Evolutionary conservation across 1,140 invertebrate genomes (phyloP).

Genomic region (Cydia strobilella): DNA sequence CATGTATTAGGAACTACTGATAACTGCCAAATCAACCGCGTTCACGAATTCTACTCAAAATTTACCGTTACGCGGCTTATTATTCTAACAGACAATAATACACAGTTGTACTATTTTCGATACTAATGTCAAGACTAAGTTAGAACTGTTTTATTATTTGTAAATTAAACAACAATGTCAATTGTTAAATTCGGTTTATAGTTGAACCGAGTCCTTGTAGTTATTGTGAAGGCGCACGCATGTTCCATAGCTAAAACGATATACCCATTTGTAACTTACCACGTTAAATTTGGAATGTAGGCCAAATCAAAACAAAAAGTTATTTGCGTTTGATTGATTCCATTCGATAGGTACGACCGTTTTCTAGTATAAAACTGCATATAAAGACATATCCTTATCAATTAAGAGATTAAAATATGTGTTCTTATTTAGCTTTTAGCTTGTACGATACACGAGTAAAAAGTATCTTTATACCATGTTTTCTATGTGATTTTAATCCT

Average conservation of each 20-base stretch:
- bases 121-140: conserved; percentile 30
- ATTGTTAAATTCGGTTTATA: conserved; percentile 32
- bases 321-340: neutral
- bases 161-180: conserved; percentile 29
- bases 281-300: neutral
- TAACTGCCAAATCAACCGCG: conserved; percentile 32
- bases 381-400: no score
- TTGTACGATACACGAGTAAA: no score
- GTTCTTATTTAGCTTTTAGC: no score
- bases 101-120: conserved; percentile 38
- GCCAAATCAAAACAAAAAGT: neutral
- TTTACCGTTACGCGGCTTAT: conserved; percentile 49
- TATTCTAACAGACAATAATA: conserved; percentile 46
- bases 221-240: neutral
- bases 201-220: conserved; percentile 10
- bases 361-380: no score
- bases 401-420: no score
- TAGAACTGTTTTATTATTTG: conserved; percentile 23
- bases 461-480: no score
- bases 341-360: neutral
- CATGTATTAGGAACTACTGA: conserved; percentile 41
- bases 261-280: neutral
- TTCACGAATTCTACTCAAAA: conserved; percentile 11
- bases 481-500: no score
- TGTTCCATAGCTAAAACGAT: neutral